A percentile compares a stretch with the other conserved stretches of the same genome.
Evolutionary conservation across 1,140 invertebrate genomes (phyloP).

Genomic region (Wasmannia auropunctata): DNA sequence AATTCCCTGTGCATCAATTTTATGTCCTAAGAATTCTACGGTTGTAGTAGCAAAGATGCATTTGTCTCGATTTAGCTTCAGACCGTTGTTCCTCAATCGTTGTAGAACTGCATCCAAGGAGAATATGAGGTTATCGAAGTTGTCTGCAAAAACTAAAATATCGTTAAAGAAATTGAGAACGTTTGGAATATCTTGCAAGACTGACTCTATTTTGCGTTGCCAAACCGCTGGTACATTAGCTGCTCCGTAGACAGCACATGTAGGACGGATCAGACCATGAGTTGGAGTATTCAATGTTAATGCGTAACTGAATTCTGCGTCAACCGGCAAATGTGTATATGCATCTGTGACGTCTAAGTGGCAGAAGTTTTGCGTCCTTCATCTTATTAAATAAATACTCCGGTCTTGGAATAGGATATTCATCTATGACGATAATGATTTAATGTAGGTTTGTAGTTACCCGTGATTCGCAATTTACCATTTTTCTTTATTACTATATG

Average conservation of each 20-base stretch:
- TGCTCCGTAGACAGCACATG: background rate
- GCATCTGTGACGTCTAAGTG: background rate
- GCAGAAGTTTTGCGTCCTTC: background rate
- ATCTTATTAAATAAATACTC: background rate
- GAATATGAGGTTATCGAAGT: background rate
- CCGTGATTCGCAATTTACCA: background rate
- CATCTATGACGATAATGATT: background rate
- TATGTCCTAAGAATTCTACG: background rate
- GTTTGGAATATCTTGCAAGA: background rate
- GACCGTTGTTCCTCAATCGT: background rate
- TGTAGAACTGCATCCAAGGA: background rate
- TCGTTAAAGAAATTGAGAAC: background rate
- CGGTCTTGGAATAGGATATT: background rate
- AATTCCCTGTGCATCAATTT: background rate
- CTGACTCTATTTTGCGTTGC: background rate
- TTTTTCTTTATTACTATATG: slow-evolving; percentile 16
- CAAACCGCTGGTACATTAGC: background rate
- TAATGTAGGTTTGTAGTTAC: slow-evolving; percentile 10
- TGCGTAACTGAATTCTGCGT: background rate
- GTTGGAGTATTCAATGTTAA: slow-evolving; percentile 11
- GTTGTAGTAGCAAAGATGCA: background rate
- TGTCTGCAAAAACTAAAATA: background rate
- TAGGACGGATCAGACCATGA: background rate
- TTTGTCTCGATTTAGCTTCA: background rate
- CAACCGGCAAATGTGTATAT: background rate